phyloP scores from a whole-genome alignment of 2,888 invertebrate genomes.

The Bimastos eiseni region DNA sequence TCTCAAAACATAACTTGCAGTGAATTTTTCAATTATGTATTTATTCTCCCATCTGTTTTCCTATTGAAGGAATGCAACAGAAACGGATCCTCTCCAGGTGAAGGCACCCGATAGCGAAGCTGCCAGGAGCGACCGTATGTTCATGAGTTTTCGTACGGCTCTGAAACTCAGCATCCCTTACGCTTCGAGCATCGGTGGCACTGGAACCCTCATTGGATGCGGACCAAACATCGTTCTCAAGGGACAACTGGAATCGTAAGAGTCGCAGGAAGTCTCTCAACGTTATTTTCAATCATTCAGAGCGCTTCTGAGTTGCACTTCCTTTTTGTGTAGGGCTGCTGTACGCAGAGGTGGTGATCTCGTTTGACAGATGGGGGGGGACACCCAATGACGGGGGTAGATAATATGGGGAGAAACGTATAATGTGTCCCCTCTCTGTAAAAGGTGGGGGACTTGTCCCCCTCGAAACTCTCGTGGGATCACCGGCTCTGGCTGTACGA shows the following conservation, averaged over 20 bases:
- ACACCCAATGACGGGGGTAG: too few species aligned
- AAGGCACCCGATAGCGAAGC: neutral
- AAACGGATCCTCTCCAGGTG: slow-evolving; percentile 26
- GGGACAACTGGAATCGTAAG: slow-evolving; percentile 54
- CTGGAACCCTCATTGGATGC: slow-evolving; percentile 62
- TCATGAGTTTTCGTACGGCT: slow-evolving; percentile 35
- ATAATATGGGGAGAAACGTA: too few species aligned
- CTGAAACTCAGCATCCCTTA: slow-evolving; percentile 38
- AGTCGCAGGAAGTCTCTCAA: neutral
- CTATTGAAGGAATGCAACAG: neutral
- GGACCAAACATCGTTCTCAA: slow-evolving; percentile 62
- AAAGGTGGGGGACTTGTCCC: too few species aligned
- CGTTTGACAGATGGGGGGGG: too few species aligned
- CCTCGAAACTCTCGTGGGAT: too few species aligned
- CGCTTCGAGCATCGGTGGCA: slow-evolving; percentile 60
- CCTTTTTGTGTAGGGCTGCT: too few species aligned
- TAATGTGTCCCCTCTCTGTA: too few species aligned
- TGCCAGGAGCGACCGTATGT: slow-evolving; percentile 33
- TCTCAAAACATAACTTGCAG: too few species aligned
- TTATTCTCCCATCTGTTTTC: neutral
- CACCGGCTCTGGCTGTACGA: too few species aligned
- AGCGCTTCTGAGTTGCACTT: too few species aligned
- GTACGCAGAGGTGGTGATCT: too few species aligned
- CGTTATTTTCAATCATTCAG: neutral
- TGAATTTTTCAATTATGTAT: neutral